These are phyloP conservation scores for Dicrurus megarhynchus DNA, from an alignment of 2,113 vertebrate species.

Conservation along the genomic window DNA sequence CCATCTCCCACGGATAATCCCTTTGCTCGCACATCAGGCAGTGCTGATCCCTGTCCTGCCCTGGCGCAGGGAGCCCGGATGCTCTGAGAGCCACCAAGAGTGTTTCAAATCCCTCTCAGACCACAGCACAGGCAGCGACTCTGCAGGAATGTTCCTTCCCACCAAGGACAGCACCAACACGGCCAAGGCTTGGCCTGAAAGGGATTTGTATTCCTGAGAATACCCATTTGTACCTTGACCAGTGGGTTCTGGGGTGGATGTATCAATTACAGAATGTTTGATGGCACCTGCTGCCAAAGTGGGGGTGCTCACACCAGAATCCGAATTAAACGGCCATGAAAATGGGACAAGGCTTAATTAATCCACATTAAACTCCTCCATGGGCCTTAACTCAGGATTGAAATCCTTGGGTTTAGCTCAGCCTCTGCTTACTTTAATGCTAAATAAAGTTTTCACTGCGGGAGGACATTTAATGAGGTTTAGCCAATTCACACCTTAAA, in stretches of 20 bases:
- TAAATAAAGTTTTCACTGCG: not conserved
- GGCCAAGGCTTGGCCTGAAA: not conserved
- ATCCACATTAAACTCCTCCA: not conserved
- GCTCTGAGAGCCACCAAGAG: not conserved
- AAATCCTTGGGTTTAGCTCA: not conserved
- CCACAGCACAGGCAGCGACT: accelerated
- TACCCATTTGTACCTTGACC: accelerated
- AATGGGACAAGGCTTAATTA: not conserved
- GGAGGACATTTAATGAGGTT: not conserved
- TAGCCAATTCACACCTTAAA: not conserved
- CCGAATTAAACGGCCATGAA: accelerated
- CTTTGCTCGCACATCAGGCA: not conserved
- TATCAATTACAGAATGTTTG: not conserved
- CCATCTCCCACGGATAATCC: conserved; percentile 22
- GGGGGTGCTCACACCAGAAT: not conserved
- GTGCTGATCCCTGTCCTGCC: not conserved
- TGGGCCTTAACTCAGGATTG: not conserved
- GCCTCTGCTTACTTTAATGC: not conserved
- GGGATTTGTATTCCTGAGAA: not conserved
- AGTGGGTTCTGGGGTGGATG: accelerated
- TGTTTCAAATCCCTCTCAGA: not conserved
- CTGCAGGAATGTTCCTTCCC: not conserved
- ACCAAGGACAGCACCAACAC: accelerated
- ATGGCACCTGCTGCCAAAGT: not conserved
- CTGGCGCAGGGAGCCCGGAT: accelerated